Evolutionary conservation across 2,113 vertebrate species (phyloP), one percentile per base, ranked within the genome.

Genomic region (Hypomesus transpacificus): DNA sequence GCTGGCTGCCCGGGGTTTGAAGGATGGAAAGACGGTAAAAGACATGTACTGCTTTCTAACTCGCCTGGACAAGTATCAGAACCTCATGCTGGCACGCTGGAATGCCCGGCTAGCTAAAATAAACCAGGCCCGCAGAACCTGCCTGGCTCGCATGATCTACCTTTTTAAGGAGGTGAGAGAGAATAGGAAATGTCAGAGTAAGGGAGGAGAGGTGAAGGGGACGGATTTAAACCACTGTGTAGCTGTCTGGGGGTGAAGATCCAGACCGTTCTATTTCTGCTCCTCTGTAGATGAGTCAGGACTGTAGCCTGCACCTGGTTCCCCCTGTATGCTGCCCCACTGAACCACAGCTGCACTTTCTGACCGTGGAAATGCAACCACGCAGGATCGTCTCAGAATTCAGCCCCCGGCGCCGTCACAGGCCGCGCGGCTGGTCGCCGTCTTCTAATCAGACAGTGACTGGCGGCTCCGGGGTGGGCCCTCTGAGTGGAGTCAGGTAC

Each of bases 101-200:
- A 56, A 16, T 16, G 14, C n/a, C 31, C 59, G 53, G 16, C 72
- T n/a, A 16, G 72, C 53, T 28, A 16, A 17, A 6, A 39, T 59
- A 11, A 18, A 67, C 9, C 1, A 68, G 6, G 39, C 4, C 3
- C 72, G 53, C 34, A 26, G 26, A 20, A 50, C 34, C 20, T 60
- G 57, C 65, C 34, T 74, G 4, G 66, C 53, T 5, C 20, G 34
- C 20, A 68, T 66, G 53, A 34, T 66, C 18, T 68, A 59, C n/a
- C 64, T 68, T 9, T 74, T 74, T 21, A 74, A 46, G 18, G 51
- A 74, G 72, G 72, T 68, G 13, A 24, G 65, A 58, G 16, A 34
- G 28, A 18, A 57, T 9, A 56, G n/a, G 24, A 28, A 24, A 28
- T 46, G 39, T 13, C 8, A 46, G 39, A 46, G 31, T 34, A 6